These are phyloP conservation scores for Sinocyclocheilus anophthalmus DNA, from an alignment of 2,113 vertebrate genomes.

Conservation along the genomic window DNA sequence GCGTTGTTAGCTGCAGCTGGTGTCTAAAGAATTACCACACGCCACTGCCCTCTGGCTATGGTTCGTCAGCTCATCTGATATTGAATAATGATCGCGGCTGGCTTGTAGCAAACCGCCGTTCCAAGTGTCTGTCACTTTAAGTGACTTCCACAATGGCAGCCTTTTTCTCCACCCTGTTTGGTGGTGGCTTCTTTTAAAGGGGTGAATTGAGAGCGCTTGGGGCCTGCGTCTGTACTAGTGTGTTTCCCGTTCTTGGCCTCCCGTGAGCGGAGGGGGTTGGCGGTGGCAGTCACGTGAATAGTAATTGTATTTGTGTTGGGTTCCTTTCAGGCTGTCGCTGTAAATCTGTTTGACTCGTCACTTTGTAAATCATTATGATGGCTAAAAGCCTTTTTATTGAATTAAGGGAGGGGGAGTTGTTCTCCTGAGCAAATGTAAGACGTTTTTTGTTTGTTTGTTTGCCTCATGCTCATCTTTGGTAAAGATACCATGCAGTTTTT, in stretches of 20 bases:
- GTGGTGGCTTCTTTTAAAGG: conserved; percentile 67
- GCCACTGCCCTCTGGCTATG: conserved; percentile 59
- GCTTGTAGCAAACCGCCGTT: conserved; percentile 56
- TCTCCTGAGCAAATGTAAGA: conserved; percentile 71
- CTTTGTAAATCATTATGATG: conserved; percentile 93
- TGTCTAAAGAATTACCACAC: conserved; percentile 60
- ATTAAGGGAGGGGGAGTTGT: conserved; percentile 71
- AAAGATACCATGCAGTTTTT: conserved; percentile 72
- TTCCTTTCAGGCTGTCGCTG: conserved; percentile 82
- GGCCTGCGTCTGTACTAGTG: conserved; percentile 48
- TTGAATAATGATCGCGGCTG: conserved; percentile 53
- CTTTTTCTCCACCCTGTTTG: conserved; percentile 64
- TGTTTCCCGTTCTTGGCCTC: too few relatives aligned
- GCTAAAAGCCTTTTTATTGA: conserved; percentile 91
- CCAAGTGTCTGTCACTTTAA: conserved; percentile 69
- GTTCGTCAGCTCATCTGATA: conserved; percentile 56
- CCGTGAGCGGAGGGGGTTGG: too few relatives aligned
- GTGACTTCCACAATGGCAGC: conserved; percentile 71
- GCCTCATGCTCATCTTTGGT: conserved; percentile 72
- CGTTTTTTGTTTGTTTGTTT: conserved; percentile 72
- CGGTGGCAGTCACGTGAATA: too few relatives aligned
- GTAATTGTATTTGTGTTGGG: too few relatives aligned
- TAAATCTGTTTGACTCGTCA: conserved; percentile 92
- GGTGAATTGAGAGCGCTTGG: conserved; percentile 67
- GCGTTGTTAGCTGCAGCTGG: conserved; percentile 59